Evolutionary conservation across 2,113 vertebrate species (phyloP).

Genomic region (Strigops habroptila): DNA sequence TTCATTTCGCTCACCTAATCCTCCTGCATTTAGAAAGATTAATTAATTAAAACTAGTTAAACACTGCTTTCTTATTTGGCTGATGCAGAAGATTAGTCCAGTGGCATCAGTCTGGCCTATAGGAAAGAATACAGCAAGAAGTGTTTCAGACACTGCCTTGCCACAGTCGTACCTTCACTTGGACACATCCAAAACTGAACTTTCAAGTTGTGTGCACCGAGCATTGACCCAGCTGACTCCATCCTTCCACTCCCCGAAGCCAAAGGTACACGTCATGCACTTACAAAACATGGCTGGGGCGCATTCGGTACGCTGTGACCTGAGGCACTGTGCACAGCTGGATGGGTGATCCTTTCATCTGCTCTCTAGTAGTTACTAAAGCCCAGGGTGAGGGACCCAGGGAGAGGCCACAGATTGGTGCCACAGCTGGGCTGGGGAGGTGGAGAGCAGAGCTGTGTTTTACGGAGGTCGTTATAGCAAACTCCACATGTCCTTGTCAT

Average conservation of each 20-base stretch:
- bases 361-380: background rate
- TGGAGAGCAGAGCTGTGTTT: background rate
- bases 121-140: background rate
- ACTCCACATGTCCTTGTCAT: background rate
- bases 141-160: background rate
- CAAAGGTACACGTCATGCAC: background rate
- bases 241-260: background rate
- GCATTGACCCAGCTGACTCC: background rate
- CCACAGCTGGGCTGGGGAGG: background rate
- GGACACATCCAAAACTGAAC: background rate
- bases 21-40: background rate
- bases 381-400: background rate
- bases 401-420: background rate
- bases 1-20: background rate
- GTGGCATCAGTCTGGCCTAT: background rate
- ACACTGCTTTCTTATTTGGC: background rate
- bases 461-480: background rate
- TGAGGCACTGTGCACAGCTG: background rate
- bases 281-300: fast-evolving
- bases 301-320: background rate
- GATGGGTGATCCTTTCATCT: background rate
- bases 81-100: background rate
- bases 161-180: too few relatives aligned
- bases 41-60: background rate
- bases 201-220: background rate